phyloP scores from a whole-genome alignment of 2,888 invertebrate species.

The Dicyrtoma fusca region DNA sequence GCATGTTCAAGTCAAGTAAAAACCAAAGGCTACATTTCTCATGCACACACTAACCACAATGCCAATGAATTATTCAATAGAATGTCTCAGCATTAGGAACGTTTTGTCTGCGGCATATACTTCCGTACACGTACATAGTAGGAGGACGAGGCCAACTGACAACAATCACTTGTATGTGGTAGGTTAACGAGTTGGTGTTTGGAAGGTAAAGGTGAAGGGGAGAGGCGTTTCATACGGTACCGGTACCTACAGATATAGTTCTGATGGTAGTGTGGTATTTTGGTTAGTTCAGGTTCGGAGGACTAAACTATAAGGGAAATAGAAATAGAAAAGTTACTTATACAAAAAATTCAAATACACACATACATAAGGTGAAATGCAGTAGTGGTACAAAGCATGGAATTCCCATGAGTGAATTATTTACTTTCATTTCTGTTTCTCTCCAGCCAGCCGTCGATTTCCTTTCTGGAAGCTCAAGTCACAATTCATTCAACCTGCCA shows the following conservation, averaged over 20 bases:
- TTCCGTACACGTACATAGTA: too few species aligned
- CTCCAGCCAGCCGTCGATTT: background rate
- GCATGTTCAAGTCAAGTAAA: too few species aligned
- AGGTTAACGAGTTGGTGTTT: slow-evolving; percentile 4
- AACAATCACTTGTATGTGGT: background rate
- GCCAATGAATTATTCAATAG: slow-evolving; percentile 10
- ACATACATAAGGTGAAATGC: background rate
- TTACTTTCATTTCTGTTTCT: slow-evolving; percentile 8
- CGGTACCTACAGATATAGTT: too few species aligned
- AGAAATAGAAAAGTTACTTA: background rate
- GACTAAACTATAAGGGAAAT: background rate
- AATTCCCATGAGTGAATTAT: slow-evolving; percentile 16
- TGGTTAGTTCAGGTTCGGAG: background rate
- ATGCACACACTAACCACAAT: slow-evolving; percentile 14
- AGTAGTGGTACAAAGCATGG: background rate
- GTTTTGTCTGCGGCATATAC: background rate
- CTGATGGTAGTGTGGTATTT: too few species aligned
- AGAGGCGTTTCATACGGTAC: too few species aligned
- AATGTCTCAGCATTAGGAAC: background rate
- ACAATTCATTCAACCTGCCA: slow-evolving; percentile 31
- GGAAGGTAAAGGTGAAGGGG: background rate
- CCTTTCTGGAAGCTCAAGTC: slow-evolving; percentile 7
- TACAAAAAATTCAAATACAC: background rate
- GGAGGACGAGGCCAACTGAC: too few species aligned
- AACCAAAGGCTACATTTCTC: background rate